Percentiles rank a stretch among this genome's conserved stretches.
phyloP scores from a whole-genome alignment of 2,797 vertebrate species.

The Podarcis lilfordi region DNA sequence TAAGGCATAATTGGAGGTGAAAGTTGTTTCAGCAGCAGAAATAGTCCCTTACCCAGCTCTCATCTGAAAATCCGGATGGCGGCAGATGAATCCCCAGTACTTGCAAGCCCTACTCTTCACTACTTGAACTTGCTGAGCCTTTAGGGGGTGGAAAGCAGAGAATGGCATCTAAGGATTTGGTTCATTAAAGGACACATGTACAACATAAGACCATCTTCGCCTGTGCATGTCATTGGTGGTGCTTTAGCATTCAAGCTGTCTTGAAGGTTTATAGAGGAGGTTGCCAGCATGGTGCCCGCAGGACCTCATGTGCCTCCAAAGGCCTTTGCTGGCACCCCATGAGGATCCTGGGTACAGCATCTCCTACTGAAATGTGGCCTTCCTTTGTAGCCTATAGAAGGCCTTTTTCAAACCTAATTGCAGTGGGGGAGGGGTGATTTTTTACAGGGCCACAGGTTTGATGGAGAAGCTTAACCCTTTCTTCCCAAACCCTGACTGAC shows the following conservation, averaged over 20 bases:
- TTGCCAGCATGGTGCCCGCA: no score
- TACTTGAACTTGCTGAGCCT: not conserved
- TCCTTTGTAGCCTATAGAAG: no score
- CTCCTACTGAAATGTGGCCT: no score
- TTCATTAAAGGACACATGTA: not conserved
- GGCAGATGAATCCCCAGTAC: not conserved
- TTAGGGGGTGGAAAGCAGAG: not conserved
- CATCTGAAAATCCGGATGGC: not conserved
- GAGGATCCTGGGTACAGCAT: no score
- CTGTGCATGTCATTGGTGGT: not conserved
- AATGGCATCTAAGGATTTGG: not conserved
- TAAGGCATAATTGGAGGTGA: not conserved
- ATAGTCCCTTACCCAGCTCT: not conserved
- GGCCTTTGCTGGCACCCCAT: no score
- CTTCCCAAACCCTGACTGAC: no score
- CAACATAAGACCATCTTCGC: not conserved
- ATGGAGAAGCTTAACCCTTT: no score
- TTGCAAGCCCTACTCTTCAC: not conserved
- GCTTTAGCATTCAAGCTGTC: not conserved
- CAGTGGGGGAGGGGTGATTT: no score
- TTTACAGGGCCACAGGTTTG: no score
- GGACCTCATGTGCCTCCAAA: no score
- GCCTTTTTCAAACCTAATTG: no score
- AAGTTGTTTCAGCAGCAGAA: not conserved
- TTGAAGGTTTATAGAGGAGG: not conserved